These are phyloP conservation scores for Theocolax elegans DNA, from an alignment of 1,140 invertebrate species.

Conservation along the genomic window DNA sequence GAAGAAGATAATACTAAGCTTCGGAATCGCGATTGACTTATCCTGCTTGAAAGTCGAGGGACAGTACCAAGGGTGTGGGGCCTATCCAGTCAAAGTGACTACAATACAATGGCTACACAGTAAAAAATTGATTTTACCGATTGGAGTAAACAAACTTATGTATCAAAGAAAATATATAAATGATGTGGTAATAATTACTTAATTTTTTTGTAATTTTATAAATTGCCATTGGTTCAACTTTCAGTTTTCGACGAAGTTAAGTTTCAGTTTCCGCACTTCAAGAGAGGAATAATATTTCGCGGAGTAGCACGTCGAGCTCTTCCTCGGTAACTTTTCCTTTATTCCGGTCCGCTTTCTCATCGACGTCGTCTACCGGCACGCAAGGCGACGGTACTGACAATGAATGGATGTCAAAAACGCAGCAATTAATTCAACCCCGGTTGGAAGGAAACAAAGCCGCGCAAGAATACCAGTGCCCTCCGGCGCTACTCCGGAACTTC, in stretches of 20 bases:
- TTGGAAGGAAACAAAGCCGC: constrained; percentile 56
- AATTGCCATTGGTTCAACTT: background rate
- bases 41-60: constrained; percentile 40
- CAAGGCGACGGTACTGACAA: constrained; percentile 44
- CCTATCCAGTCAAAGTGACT: background rate
- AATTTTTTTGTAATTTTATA: background rate
- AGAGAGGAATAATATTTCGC: constrained; percentile 48
- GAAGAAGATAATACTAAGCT: constrained; percentile 54
- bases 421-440: constrained; percentile 64
- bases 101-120: background rate
- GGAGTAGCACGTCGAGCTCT: constrained; percentile 33
- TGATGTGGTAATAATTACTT: too few species aligned
- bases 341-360: constrained; percentile 50
- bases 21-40: constrained; percentile 47
- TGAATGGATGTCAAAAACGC: constrained; percentile 66
- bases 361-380: constrained; percentile 50
- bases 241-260: constrained; percentile 7
- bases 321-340: constrained; percentile 58
- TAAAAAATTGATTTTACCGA: constrained; percentile 21
- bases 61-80: constrained; percentile 7
- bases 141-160: constrained; percentile 18
- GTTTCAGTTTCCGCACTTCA: background rate
- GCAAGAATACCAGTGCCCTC: constrained; percentile 60
- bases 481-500: constrained; percentile 57
- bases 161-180: too few species aligned